Percentiles rank a stretch among this genome's conserved stretches.
Conservation (phyloP, 2,888 invertebrate species). For the Chelonus formosanus region DNA sequence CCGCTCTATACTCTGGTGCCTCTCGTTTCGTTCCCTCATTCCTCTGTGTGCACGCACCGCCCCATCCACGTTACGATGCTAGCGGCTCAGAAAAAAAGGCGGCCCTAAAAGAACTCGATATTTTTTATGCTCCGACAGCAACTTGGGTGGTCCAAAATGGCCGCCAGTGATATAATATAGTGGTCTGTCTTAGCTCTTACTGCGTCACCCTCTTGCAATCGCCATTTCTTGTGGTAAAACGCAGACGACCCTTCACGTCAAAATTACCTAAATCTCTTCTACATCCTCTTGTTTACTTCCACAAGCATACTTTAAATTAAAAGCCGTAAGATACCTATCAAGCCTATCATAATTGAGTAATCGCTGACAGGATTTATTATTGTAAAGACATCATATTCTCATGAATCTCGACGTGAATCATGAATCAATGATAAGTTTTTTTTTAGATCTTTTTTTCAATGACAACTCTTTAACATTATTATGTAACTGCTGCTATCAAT, state of each 20-base stretch:
- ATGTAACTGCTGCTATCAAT: too few relatives aligned
- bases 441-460: too few relatives aligned
- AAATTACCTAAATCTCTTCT: conserved; percentile 1
- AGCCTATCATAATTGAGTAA: too few relatives aligned
- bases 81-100: conserved; percentile 64
- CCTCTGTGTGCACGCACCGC: conserved; percentile 41
- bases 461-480: too few relatives aligned
- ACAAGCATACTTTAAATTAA: too few relatives aligned
- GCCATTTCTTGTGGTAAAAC: conserved; percentile 5
- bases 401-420: too few relatives aligned
- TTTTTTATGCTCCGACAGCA: conserved; percentile 65
- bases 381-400: too few relatives aligned
- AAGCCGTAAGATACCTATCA: too few relatives aligned
- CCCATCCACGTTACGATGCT: conserved; percentile 54
- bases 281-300: too few relatives aligned
- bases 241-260: conserved; percentile 3
- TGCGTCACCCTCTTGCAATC: conserved; percentile 12
- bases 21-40: conserved; percentile 22
- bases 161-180: conserved; percentile 65
- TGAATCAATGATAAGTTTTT: too few relatives aligned
- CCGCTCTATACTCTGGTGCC: conserved; percentile 19
- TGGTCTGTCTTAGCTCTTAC: conserved; percentile 50
- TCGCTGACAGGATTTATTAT: too few relatives aligned
- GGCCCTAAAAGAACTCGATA: conserved; percentile 66
- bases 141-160: conserved; percentile 66